Base-by-base conservation (phyloP, 2,797 vertebrate species). In the Cichlasoma orientale region DNA sequence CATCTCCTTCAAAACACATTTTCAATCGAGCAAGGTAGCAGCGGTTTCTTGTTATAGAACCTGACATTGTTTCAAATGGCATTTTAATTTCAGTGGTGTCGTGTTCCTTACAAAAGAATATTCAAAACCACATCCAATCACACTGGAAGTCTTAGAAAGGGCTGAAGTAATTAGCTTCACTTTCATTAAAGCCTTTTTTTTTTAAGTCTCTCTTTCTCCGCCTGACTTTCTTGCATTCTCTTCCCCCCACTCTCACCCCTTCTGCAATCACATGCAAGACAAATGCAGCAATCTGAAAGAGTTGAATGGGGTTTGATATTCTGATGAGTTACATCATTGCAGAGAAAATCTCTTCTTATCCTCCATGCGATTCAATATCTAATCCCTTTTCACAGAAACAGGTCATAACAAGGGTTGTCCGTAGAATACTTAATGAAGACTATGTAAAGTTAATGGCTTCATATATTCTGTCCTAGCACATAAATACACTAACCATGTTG, bases 221-320 rank as follows among this genome's bases (percentile, higher is more conserved):
- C 25, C 81, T 74, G 66, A 88, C 69, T 50, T 61, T 75, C 78
- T 75, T 73, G 74, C 78, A 55, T 77, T 61, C 72, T 53, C 71
- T 25, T 44, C 29, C 68, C 52, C 73, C 4, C 25, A 3, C 55
- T 68, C 63, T 82, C 41, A 73, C 66, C 70, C 69, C 75, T 83
- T 82, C 81, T 82, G 82, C 92, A 93, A 92, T 94, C 86, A 88
- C 75, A 87, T 33, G 76, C 76, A 89, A 93, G 89, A 91, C 81
- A 87, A 91, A 91, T 80, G 79, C 70, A 72, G 89, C 81, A 78
- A 73, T 74, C 54, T 76, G 78, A 90, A 87, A 90, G 83, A 79
- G 84, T 80, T 90, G 85, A 90, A 86, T 72, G 55, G 77, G 57
- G 52, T 86, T 82, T 82, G 87, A 93, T 92, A 83, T 85, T 85